Percentiles rank a stretch among this genome's conserved stretches.
Evolutionary conservation across 2,797 vertebrate species (phyloP).

Genomic region (Clarias laeviceps): DNA sequence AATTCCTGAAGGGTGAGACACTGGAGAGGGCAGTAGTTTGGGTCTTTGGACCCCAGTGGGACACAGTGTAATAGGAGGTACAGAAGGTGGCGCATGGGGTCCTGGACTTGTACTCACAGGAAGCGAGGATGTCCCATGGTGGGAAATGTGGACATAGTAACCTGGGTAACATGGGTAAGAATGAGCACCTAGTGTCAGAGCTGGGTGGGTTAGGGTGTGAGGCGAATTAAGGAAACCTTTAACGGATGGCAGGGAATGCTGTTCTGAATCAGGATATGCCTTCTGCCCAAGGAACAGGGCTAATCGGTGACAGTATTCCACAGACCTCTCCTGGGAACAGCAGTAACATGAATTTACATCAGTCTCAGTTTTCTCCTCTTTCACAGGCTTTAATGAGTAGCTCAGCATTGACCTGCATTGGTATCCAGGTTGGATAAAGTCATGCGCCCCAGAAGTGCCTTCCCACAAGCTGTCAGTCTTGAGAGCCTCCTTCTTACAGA

Average conservation of each 20-base stretch:
- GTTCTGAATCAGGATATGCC: constrained; percentile 84
- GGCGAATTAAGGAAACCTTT: constrained; percentile 87
- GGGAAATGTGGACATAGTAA: constrained; percentile 80
- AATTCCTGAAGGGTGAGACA: constrained; percentile 81
- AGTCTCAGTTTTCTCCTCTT: constrained; percentile 76
- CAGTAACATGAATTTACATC: constrained; percentile 80
- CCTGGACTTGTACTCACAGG: constrained; percentile 75
- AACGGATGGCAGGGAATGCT: constrained; percentile 78
- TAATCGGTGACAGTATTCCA: constrained; percentile 87
- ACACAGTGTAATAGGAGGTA: constrained; percentile 69
- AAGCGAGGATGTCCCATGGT: constrained; percentile 67
- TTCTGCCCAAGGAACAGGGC: constrained; percentile 92
- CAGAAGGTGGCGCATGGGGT: constrained; percentile 64
- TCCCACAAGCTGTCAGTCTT: constrained; percentile 69
- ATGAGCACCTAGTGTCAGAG: constrained; percentile 73
- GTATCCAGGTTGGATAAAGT: constrained; percentile 67
- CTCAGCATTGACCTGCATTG: constrained; percentile 69
- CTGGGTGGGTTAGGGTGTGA: constrained; percentile 64
- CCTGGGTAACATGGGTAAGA: constrained; percentile 76
- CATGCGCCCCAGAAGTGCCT: constrained; percentile 60
- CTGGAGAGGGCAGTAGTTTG: constrained; percentile 75
- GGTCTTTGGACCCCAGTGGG: constrained; percentile 73
- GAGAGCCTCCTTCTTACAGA: constrained; percentile 68
- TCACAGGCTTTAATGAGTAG: constrained; percentile 75
- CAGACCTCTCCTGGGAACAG: constrained; percentile 81